Percentiles rank a stretch among this genome's conserved stretches.
phyloP scores from a whole-genome alignment of 2,888 invertebrate species.

The Barypeithes pellucidus region DNA sequence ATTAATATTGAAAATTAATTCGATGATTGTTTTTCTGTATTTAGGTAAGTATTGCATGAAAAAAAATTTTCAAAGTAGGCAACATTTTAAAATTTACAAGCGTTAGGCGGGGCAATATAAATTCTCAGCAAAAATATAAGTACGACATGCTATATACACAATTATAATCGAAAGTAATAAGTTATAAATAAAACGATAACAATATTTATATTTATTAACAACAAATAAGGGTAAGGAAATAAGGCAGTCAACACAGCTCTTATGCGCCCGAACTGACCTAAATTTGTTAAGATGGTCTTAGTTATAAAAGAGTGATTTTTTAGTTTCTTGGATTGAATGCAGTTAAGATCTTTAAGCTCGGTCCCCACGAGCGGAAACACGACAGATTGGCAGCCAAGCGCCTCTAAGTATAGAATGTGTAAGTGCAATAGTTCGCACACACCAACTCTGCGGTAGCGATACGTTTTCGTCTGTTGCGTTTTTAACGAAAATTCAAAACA shows the following conservation, averaged over 20 bases:
- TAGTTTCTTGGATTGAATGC: no score
- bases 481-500: no score
- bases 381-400: no score
- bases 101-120: slow-evolving; percentile 63
- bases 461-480: no score
- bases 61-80: neutral
- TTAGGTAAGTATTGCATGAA: neutral
- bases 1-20: neutral
- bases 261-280: neutral
- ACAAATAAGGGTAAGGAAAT: neutral
- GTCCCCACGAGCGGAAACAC: no score
- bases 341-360: no score
- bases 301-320: no score
- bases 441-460: no score
- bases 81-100: slow-evolving; percentile 15
- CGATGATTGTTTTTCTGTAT: slow-evolving; percentile 16
- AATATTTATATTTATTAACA: slow-evolving; percentile 15
- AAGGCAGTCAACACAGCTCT: neutral
- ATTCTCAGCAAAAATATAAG: slow-evolving; percentile 66
- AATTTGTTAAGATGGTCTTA: no score
- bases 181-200: slow-evolving; percentile 23
- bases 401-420: no score
- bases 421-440: no score
- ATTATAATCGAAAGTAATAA: slow-evolving; percentile 12
- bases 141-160: slow-evolving; percentile 44